Conservation (phyloP, 2,888 invertebrate species). For the Dicycla oo region DNA sequence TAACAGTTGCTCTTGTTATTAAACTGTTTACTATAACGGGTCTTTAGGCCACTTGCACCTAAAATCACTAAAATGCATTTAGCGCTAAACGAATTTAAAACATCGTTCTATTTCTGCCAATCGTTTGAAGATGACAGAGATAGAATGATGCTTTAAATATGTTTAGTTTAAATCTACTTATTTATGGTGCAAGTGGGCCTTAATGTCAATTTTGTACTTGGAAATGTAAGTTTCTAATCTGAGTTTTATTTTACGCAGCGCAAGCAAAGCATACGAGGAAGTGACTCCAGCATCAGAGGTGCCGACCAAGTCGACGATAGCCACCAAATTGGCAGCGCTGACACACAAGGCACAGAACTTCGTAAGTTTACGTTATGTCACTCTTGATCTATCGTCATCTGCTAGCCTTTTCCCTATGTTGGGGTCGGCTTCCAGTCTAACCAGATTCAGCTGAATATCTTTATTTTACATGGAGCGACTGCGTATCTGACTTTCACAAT, state of each 20-base stretch:
- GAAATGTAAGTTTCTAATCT: not conserved
- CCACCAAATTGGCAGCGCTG: slow-evolving; percentile 85
- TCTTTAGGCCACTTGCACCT: no score
- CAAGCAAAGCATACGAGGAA: slow-evolving; percentile 86
- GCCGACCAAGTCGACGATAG: slow-evolving; percentile 83
- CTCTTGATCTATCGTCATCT: not conserved
- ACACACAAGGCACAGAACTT: slow-evolving; percentile 88
- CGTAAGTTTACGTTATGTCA: slow-evolving; percentile 74
- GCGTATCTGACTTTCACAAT: not conserved
- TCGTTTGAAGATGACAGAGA: no score
- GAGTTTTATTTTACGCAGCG: slow-evolving; percentile 63
- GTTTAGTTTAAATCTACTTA: no score
- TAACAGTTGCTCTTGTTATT: no score
- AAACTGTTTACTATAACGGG: no score
- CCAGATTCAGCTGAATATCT: not conserved
- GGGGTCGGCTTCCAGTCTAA: not conserved
- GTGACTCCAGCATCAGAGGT: slow-evolving; percentile 78
- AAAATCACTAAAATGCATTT: no score
- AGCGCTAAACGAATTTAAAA: no score
- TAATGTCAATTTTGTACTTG: not conserved
- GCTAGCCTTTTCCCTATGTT: not conserved
- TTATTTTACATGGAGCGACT: not conserved
- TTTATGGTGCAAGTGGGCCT: no score
- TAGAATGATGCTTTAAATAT: no score
- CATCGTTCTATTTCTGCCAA: no score